Evolutionary conservation across 2,113 vertebrate genomes (phyloP).

Genomic region (Todiramphus saurophagus): DNA sequence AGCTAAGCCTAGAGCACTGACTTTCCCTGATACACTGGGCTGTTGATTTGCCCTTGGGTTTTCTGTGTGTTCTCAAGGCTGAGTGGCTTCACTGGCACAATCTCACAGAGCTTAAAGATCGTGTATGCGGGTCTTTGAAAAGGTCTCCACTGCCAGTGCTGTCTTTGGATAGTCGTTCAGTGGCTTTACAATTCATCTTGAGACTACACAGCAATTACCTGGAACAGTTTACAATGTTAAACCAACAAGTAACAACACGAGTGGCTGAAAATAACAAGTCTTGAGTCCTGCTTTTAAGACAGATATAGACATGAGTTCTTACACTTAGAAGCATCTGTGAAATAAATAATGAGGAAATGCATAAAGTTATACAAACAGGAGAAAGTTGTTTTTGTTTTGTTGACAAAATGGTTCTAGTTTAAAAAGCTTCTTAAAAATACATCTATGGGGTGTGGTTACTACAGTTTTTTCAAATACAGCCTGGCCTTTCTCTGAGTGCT

Average conservation of each 20-base stretch:
- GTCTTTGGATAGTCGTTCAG: accelerated
- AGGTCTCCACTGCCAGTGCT: accelerated
- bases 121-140: not conserved
- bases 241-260: not conserved
- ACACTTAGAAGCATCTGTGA: not conserved
- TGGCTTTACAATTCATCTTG: not conserved
- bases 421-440: not conserved
- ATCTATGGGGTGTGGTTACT: not conserved
- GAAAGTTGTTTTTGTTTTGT: not conserved
- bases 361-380: not conserved
- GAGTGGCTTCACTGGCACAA: not conserved
- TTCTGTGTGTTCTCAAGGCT: not conserved
- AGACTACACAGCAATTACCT: not conserved
- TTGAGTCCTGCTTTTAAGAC: accelerated
- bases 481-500: not conserved
- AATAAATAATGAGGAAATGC: not conserved
- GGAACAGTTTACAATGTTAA: not conserved
- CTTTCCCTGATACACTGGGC: not conserved
- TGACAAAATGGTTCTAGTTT: not conserved
- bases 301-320: not conserved
- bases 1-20: not conserved
- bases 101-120: not conserved
- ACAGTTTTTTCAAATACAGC: not conserved
- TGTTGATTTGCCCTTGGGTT: not conserved
- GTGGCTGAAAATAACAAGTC: not conserved